These are phyloP conservation scores for Pristionchus mayeri DNA, from an alignment of 2,888 invertebrate species.

Conservation along the genomic window DNA sequence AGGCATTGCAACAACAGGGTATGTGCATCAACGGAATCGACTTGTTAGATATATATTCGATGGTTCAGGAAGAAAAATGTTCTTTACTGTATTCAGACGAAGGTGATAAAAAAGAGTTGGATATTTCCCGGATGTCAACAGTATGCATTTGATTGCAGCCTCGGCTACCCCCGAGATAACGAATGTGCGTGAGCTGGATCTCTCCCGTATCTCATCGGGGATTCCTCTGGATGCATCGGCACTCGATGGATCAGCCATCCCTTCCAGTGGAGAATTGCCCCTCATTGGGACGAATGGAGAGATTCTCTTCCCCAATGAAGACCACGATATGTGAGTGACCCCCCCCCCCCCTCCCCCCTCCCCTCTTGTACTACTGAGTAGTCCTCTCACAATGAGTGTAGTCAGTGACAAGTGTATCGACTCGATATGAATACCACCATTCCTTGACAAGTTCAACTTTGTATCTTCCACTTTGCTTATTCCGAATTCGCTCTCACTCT, in stretches of 20 bases:
- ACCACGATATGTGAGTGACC: constrained; percentile 3
- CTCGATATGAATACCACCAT: constrained; percentile 7
- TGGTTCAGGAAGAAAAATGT: too few relatives aligned
- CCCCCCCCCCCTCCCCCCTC: background rate
- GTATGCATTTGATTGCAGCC: background rate
- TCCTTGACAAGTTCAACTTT: constrained; percentile 33
- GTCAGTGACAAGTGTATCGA: constrained; percentile 29
- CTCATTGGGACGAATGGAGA: constrained; percentile 45
- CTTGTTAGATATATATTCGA: too few relatives aligned
- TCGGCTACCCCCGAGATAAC: constrained; percentile 59
- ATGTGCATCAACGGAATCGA: too few relatives aligned
- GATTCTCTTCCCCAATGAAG: constrained; percentile 37
- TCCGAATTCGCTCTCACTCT: too few relatives aligned
- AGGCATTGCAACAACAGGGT: constrained; percentile 24
- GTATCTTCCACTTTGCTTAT: too few relatives aligned
- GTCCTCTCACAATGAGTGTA: background rate
- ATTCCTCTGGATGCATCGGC: constrained; percentile 3
- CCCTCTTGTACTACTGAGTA: constrained; percentile 6
- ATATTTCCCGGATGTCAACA: too few relatives aligned
- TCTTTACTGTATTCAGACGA: too few relatives aligned
- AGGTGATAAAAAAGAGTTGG: too few relatives aligned
- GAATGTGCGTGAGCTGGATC: constrained; percentile 63
- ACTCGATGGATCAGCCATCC: constrained; percentile 10
- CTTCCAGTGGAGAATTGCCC: background rate
- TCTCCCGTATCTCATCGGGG: constrained; percentile 55